Percentiles rank a stretch among this genome's conserved stretches.
phyloP scores from a whole-genome alignment of 64 coral and sea anemone genomes.

The Montipora efflorescens region DNA sequence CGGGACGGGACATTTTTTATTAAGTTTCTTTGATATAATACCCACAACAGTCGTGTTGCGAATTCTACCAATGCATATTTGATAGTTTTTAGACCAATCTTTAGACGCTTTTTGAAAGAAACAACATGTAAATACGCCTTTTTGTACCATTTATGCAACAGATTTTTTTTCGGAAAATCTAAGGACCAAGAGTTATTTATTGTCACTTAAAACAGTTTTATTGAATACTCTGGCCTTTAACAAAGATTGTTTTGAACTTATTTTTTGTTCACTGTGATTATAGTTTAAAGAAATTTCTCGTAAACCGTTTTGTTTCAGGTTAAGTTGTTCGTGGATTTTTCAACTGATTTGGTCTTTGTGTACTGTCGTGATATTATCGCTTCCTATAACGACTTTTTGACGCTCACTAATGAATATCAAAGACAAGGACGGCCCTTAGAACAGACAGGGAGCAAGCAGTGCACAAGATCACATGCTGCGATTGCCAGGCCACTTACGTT shows the following conservation, averaged over 20 bases:
- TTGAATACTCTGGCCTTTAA: background rate
- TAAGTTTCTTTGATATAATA: background rate
- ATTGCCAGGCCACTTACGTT: too few species aligned
- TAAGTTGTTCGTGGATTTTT: too few species aligned
- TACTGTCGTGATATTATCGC: too few species aligned
- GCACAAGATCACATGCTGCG: too few species aligned
- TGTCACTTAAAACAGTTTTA: background rate
- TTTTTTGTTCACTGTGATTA: background rate
- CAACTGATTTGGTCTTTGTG: too few species aligned
- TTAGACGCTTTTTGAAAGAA: background rate
- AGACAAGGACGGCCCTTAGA: too few species aligned
- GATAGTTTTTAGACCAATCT: background rate
- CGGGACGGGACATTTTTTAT: background rate
- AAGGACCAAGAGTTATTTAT: constrained; percentile 15
- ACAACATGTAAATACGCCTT: constrained; percentile 6
- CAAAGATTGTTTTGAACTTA: constrained; percentile 28
- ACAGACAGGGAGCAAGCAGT: too few species aligned
- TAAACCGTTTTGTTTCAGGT: too few species aligned
- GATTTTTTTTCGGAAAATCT: constrained; percentile 12
- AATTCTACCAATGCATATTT: background rate
- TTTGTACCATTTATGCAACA: background rate
- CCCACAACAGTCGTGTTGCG: background rate
- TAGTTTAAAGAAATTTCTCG: too few species aligned
- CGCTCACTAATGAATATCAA: too few species aligned
- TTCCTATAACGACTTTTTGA: too few species aligned